Conservation (phyloP, 2,888 invertebrate species). For the Listrodromus nycthemerus region DNA sequence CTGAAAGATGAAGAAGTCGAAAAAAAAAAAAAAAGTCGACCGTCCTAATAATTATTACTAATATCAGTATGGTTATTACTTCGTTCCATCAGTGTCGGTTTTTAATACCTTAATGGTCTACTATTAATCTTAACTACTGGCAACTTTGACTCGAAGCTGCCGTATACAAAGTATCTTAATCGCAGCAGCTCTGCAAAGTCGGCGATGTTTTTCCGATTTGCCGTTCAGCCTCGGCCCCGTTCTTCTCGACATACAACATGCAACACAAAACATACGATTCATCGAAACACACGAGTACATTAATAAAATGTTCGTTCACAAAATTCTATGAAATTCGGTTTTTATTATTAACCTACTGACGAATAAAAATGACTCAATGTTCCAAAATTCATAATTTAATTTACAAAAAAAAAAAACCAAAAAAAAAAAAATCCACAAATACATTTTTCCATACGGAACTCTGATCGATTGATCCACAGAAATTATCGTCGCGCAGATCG, state of each 20-base stretch:
- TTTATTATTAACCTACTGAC: neutral
- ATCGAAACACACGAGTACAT: no score
- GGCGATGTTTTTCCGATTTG: neutral
- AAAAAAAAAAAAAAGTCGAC: slow-evolving; percentile 2
- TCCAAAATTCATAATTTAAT: no score
- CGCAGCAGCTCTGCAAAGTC: neutral
- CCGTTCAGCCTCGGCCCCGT: neutral
- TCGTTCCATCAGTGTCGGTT: slow-evolving; percentile 16
- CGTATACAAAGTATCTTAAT: slow-evolving; percentile 10
- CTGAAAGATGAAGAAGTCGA: neutral
- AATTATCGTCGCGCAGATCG: no score
- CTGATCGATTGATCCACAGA: neutral
- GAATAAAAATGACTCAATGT: neutral
- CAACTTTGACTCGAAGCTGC: slow-evolving; percentile 7
- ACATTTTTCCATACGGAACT: no score
- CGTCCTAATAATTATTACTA: slow-evolving; percentile 17
- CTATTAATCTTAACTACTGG: slow-evolving; percentile 15
- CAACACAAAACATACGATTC: no score
- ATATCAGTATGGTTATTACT: slow-evolving; percentile 15
- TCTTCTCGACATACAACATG: neutral
- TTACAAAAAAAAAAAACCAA: neutral
- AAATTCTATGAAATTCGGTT: neutral
- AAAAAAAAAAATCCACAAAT: neutral
- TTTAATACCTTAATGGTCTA: slow-evolving; percentile 7
- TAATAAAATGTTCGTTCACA: no score